Evolutionary conservation across 2,113 vertebrate species (phyloP).

Genomic region (Leucoraja erinaceus): DNA sequence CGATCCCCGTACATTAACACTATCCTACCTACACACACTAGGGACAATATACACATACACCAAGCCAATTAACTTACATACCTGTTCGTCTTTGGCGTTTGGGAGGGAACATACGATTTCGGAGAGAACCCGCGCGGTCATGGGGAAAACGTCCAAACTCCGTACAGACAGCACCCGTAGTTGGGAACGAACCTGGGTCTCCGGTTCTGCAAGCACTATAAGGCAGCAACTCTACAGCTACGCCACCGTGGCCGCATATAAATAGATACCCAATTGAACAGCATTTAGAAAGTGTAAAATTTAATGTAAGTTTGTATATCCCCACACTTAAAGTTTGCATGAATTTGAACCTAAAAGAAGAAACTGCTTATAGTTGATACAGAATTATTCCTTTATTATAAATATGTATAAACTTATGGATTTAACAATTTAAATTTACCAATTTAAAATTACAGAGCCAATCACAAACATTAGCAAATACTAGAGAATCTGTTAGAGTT

Average conservation of each 20-base stretch:
- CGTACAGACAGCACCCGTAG: too few relatives aligned
- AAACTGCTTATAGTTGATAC: neutral
- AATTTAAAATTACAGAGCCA: conserved; percentile 36
- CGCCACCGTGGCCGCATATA: neutral
- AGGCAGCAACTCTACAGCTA: too few relatives aligned
- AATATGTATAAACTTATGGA: conserved; percentile 36
- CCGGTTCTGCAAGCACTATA: too few relatives aligned
- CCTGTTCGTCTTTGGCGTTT: too few relatives aligned
- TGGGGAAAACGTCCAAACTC: too few relatives aligned
- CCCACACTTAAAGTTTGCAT: neutral
- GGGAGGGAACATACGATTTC: too few relatives aligned
- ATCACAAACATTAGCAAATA: conserved; percentile 35
- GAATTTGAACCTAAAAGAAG: conserved; percentile 12
- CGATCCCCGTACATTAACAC: too few relatives aligned
- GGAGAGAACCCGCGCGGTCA: too few relatives aligned
- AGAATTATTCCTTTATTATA: conserved; percentile 23
- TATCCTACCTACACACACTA: too few relatives aligned
- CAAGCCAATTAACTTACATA: too few relatives aligned
- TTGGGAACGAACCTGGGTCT: too few relatives aligned
- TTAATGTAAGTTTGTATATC: neutral
- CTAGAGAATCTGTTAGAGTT: conserved; percentile 14
- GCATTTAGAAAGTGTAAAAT: conserved; percentile 11
- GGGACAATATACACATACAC: too few relatives aligned
- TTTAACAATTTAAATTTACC: conserved; percentile 26
- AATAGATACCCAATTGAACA: neutral